Conservation (phyloP, 2,888 invertebrate genomes). For the Taphrorychus bicolor region DNA sequence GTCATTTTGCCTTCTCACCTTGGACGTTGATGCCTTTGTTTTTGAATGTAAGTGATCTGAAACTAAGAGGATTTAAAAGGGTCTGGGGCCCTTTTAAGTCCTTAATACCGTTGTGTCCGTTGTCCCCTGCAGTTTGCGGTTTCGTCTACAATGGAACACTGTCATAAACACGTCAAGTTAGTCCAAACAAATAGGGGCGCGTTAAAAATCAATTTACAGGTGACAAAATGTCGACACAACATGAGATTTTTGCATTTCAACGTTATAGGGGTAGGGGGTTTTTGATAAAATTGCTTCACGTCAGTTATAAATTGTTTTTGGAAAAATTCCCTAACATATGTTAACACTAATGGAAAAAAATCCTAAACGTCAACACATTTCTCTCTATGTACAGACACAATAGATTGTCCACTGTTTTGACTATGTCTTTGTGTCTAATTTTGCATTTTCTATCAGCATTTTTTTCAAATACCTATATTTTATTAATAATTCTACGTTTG, state of each 20-base stretch:
- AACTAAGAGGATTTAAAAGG: constrained; percentile 11
- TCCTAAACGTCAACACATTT: too few species aligned
- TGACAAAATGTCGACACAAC: constrained; percentile 9
- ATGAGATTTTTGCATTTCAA: neutral
- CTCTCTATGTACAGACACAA: too few species aligned
- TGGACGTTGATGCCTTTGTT: neutral
- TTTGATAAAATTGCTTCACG: too few species aligned
- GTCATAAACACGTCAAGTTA: constrained; percentile 22
- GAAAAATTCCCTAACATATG: too few species aligned
- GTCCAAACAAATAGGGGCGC: constrained; percentile 28
- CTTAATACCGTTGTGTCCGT: constrained; percentile 4
- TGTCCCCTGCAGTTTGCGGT: constrained; percentile 25
- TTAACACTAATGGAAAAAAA: too few species aligned
- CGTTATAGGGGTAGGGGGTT: too few species aligned
- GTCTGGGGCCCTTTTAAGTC: constrained; percentile 1
- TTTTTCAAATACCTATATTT: too few species aligned
- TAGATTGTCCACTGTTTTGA: too few species aligned
- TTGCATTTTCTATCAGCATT: too few species aligned
- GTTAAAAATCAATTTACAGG: constrained; percentile 33
- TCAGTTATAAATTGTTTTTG: too few species aligned
- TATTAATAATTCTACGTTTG: too few species aligned
- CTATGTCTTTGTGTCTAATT: too few species aligned
- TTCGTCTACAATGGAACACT: constrained; percentile 17
- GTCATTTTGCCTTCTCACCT: neutral
- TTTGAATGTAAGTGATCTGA: constrained; percentile 4